Evolutionary conservation across 2,888 invertebrate genomes (phyloP).

Genomic region (Phrixothrix hirtus): DNA sequence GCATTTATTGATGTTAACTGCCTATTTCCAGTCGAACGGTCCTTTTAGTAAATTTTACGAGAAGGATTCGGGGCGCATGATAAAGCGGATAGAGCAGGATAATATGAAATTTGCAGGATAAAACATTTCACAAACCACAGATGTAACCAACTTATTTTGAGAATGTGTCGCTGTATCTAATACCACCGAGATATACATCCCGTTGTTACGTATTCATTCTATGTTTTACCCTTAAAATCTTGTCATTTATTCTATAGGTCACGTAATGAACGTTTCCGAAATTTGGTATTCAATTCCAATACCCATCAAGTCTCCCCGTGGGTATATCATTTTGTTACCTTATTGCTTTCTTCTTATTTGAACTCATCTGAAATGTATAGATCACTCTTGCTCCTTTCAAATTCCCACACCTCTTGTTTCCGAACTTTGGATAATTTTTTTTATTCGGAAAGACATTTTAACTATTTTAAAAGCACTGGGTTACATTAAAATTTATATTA

Average conservation of each 20-base stretch:
- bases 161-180: constrained; percentile 14
- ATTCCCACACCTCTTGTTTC: background rate
- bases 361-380: constrained; percentile 10
- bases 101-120: constrained; percentile 2
- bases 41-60: constrained; percentile 4
- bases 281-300: constrained; percentile 50
- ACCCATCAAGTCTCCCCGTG: constrained; percentile 31
- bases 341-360: constrained; percentile 16
- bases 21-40: background rate
- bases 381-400: too few relatives aligned
- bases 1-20: constrained; percentile 16
- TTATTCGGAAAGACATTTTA: constrained; percentile 22
- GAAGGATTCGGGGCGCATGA: constrained; percentile 1
- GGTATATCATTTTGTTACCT: constrained; percentile 23
- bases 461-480: constrained; percentile 20
- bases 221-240: constrained; percentile 37
- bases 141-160: constrained; percentile 23
- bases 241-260: constrained; percentile 46
- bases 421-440: constrained; percentile 9
- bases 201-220: constrained; percentile 35
- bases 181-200: constrained; percentile 1
- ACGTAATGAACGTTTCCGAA: constrained; percentile 53
- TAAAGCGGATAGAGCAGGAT: constrained; percentile 6
- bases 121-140: constrained; percentile 18
- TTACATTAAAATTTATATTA: constrained; percentile 25